Evolutionary conservation across 2,797 vertebrate genomes (phyloP), one percentile per base, ranked within the genome.

Genomic region (Macropodus opercularis): DNA sequence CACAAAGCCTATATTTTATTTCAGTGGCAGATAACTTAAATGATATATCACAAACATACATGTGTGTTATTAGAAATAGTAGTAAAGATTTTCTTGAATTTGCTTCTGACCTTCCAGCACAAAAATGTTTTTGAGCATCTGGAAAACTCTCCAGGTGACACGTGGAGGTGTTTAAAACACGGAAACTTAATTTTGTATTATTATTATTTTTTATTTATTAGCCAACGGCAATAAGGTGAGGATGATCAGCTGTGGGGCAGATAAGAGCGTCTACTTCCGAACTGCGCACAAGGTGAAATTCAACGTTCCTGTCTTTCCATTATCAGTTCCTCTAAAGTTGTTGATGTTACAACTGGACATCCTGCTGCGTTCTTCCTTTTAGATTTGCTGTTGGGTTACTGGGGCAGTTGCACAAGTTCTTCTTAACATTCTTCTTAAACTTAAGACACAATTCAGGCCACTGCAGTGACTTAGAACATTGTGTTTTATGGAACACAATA

Each of bases 221-320:
- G 96, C 93, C 67, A 95, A 91, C 0, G 95, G 96, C 39, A 94
- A 92, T 71, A 95, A 94, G 55, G 94, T 97, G 74, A 90, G 92
- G 81, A 91, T 99, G 94, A 95, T 99, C 90, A 98, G 96, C 90
- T 99, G 97, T 79, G 97, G 97, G 3, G 95, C 95, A n/a, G 96
- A 99, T 90, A 98, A 98, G 87, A 98, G 96, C 85, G 93, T 98
- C 88, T 98, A 96, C 85, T 96, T 99, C 87, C 95, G 89, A 72
- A 98, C 96, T 2, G 96, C 95, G 0, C 94, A 95, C 80, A 94
- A 94, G 94, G 97, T 98, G 87, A 83, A 69, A 75, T n/a, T n/a
- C n/a, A n/a, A n/a, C n/a, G n/a, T n/a, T n/a, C n/a, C n/a, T n/a
- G n/a, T n/a, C n/a, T n/a, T n/a, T n/a, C n/a, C n/a, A n/a, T n/a